Evolutionary conservation across 2,797 vertebrate species (phyloP).

Genomic region (Pelodytes ibericus): DNA sequence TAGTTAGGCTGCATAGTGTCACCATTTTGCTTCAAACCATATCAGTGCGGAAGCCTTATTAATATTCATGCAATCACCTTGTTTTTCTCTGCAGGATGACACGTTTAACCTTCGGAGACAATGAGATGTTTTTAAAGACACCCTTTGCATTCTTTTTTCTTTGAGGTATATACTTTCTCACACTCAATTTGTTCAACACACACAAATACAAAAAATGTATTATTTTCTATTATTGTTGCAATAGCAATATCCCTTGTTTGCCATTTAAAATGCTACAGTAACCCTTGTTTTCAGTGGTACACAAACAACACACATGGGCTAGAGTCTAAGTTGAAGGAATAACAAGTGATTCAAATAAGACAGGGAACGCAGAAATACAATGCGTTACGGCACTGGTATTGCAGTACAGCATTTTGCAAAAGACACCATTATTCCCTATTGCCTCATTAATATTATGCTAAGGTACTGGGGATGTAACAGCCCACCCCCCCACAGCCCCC

Average conservation of each 20-base stretch:
- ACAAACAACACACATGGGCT: not conserved
- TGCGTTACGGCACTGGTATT: no score
- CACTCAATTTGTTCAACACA: not conserved
- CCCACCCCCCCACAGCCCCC: no score
- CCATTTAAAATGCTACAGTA: not conserved
- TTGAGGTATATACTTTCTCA: not conserved
- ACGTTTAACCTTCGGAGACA: slow-evolving; percentile 62
- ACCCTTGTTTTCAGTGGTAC: not conserved
- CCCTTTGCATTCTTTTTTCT: slow-evolving; percentile 43
- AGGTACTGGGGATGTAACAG: no score
- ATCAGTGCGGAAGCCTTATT: slow-evolving; percentile 64
- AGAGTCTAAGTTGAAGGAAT: no score
- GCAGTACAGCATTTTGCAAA: no score
- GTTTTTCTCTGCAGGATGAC: slow-evolving; percentile 58
- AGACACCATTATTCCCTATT: no score
- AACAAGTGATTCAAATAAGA: no score
- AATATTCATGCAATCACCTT: slow-evolving; percentile 67
- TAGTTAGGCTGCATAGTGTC: slow-evolving; percentile 64
- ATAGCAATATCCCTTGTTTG: not conserved
- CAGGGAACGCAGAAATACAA: no score
- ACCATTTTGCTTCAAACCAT: slow-evolving; percentile 61
- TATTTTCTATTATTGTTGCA: not conserved
- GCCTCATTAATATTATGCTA: no score
- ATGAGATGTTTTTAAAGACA: slow-evolving; percentile 59
- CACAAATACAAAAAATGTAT: not conserved